phyloP scores from a whole-genome alignment of 1,140 invertebrate species.

The Oryctes rhinoceros region DNA sequence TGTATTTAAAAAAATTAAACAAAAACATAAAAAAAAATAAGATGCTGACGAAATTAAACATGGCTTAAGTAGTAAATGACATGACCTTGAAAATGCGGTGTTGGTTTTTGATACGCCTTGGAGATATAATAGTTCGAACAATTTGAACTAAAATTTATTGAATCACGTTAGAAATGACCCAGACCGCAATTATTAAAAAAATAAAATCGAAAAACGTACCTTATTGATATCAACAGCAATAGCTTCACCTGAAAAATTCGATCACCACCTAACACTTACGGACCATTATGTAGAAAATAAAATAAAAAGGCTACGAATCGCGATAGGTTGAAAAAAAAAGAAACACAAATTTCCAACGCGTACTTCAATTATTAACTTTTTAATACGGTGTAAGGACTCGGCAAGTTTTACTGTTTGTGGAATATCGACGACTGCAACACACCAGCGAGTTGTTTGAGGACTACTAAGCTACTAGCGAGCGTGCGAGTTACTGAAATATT shows the following conservation, averaged over 20 bases:
- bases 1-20: too few species aligned
- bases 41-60: too few species aligned
- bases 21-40: too few species aligned
- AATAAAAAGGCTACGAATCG: background rate
- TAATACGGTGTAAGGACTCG: too few species aligned
- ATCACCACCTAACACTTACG: background rate
- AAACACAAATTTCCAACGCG: too few species aligned
- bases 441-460: background rate
- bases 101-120: background rate
- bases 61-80: background rate
- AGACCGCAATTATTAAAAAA: background rate
- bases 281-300: background rate
- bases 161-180: background rate
- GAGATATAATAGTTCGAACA: background rate
- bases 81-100: background rate
- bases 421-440: background rate
- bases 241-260: background rate
- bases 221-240: too few species aligned
- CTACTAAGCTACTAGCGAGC: background rate
- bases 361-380: too few species aligned
- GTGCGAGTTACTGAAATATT: slow-evolving; percentile 7
- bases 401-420: too few species aligned
- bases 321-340: too few species aligned
- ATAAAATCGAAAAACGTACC: too few species aligned
- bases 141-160: background rate